Evolutionary conservation across 1,140 invertebrate genomes (phyloP).

Genomic region (Lysiphlebus fabarum): DNA sequence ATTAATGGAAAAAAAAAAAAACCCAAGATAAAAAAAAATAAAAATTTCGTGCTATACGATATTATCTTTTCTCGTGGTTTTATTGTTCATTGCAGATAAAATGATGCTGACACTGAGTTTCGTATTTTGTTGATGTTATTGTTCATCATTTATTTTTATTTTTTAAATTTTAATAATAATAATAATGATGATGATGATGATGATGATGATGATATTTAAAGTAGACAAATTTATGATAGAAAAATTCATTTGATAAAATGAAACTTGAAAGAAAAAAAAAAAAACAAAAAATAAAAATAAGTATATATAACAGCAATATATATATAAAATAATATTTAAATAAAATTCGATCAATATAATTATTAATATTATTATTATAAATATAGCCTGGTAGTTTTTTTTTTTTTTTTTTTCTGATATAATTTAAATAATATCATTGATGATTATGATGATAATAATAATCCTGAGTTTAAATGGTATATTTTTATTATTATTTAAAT

Average conservation of each 20-base stretch:
- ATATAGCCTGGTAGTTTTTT: too few species aligned
- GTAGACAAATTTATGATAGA: background rate
- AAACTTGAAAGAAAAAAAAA: too few species aligned
- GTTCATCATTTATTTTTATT: too few species aligned
- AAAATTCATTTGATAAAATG: background rate
- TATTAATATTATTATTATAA: too few species aligned
- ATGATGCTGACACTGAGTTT: conserved; percentile 1
- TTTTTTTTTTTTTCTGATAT: too few species aligned
- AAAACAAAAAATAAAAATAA: too few species aligned
- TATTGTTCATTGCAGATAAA: conserved; percentile 4
- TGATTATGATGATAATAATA: conserved; percentile 7
- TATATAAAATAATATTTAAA: too few species aligned
- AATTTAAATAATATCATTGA: too few species aligned
- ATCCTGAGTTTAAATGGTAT: conserved; percentile 2
- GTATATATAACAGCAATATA: too few species aligned
- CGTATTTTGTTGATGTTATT: background rate
- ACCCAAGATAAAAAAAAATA: background rate
- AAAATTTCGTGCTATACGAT: conserved; percentile 16
- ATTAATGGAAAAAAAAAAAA: background rate
- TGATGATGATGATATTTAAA: background rate
- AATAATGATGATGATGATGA: conserved; percentile 8
- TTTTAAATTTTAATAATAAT: background rate
- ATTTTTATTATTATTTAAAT: background rate
- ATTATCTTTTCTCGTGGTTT: conserved; percentile 11
- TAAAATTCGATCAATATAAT: too few species aligned